A percentile compares a stretch with the other conserved stretches of the same genome.
These are phyloP conservation scores for Etheostoma cragini DNA, from an alignment of 2,113 vertebrate species.

Conservation along the genomic window DNA sequence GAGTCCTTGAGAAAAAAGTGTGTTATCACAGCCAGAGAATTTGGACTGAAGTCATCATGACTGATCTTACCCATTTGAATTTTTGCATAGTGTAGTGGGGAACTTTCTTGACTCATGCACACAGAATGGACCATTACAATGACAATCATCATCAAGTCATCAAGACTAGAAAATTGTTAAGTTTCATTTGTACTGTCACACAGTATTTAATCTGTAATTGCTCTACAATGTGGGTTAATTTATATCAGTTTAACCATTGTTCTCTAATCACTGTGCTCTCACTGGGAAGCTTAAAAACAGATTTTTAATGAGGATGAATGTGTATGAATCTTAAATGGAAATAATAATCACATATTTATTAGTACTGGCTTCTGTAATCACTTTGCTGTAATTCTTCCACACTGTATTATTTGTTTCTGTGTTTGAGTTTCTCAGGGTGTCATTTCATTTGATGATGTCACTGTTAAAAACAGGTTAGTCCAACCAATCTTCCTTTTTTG, in stretches of 20 bases:
- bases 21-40: neutral
- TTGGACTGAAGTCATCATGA: constrained; percentile 25
- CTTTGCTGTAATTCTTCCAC: constrained; percentile 2
- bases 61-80: constrained; percentile 13
- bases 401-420: neutral
- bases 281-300: constrained; percentile 3
- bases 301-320: constrained; percentile 1
- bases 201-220: constrained; percentile 16
- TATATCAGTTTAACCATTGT: neutral
- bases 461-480: neutral
- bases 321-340: constrained; percentile 1
- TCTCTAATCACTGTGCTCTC: constrained; percentile 17
- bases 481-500: neutral
- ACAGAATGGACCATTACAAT: constrained; percentile 36
- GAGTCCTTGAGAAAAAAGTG: neutral
- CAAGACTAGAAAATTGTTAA: constrained; percentile 8
- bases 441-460: neutral
- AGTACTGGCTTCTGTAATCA: neutral
- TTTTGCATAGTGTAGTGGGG: constrained; percentile 20
- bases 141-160: constrained; percentile 8
- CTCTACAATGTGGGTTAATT: constrained; percentile 1
- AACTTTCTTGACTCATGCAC: constrained; percentile 13
- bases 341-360: neutral
- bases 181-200: constrained; percentile 18
- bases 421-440: neutral